Conservation (phyloP, 2,888 invertebrate genomes). For the Heliconius ethilla region DNA sequence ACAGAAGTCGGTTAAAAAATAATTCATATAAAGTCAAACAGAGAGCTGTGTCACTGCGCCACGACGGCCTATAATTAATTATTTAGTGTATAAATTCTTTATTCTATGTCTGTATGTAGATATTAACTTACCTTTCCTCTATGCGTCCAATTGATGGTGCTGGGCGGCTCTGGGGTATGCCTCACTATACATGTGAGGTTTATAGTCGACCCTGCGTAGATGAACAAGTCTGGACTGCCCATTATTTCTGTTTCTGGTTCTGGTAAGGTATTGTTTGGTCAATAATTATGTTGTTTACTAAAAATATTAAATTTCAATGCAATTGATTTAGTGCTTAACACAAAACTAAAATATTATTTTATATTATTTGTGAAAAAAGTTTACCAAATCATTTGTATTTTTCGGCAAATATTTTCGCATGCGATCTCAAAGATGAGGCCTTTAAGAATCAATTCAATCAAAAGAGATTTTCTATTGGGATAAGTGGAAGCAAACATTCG, state of each 20-base stretch:
- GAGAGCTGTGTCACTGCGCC: too few species aligned
- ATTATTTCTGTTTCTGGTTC: constrained; percentile 91
- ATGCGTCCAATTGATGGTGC: constrained; percentile 91
- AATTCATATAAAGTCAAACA: too few species aligned
- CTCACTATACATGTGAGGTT: constrained; percentile 92
- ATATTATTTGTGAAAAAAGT: neutral
- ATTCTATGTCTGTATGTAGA: neutral
- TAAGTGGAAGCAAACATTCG: constrained; percentile 48
- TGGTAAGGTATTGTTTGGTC: constrained; percentile 55
- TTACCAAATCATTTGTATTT: constrained; percentile 1
- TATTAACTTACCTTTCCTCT: constrained; percentile 84
- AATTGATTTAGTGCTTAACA: too few species aligned
- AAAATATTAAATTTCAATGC: too few species aligned
- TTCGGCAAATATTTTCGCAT: constrained; percentile 15
- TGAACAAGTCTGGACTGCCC: constrained; percentile 91
- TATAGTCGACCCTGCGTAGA: constrained; percentile 93
- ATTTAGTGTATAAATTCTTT: neutral
- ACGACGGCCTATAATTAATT: neutral
- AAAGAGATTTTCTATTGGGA: constrained; percentile 40
- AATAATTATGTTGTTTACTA: neutral
- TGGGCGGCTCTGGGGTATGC: constrained; percentile 92
- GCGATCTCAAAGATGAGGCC: constrained; percentile 18
- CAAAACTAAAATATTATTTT: too few species aligned
- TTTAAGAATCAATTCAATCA: constrained; percentile 33
- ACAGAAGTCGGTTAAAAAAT: too few species aligned